Base-by-base conservation (phyloP, 2,797 vertebrate species). In the Spinus olivaceus region DNA sequence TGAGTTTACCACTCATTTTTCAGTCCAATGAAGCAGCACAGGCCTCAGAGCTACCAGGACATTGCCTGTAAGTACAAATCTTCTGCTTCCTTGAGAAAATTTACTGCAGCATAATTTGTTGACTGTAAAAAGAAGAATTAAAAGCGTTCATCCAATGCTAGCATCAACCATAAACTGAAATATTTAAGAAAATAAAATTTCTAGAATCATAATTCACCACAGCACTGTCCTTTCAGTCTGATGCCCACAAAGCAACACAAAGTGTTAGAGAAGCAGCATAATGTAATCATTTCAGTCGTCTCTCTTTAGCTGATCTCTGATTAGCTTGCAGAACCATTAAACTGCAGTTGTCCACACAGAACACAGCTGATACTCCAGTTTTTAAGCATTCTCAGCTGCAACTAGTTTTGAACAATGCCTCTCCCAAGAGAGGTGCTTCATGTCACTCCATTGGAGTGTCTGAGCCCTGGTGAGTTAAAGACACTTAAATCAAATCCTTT, bases 321-420 rank as follows among this genome's bases (percentile, higher is more conserved):
- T 96, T 93, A 86, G 96, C 93, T 96, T 97, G 96, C 96, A 96
- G 97, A 96, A 93, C 59, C 94, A 96, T 97, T 97, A 97, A 95
- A 66, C 47, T 79, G 33, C 39, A 88, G 37, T 65, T 85, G 78
- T 54, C 77, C 64, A 27, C 7, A 25, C 53, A 91, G 79, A 96
- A 83, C 69, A 79, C 64, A 90, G 81, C 83, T 85, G 94, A 81
- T 65, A 61, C 86, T 56, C 63, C 11, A 30, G 12, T 81, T 95
- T 93, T 91, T 74, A 78, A 79, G 71, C 51, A 54, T 91, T 82
- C 85, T 92, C 92, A 92, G 88, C 91, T 96, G 83, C 60, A 73
- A 83, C 39, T 37, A 9, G 65, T 96, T 96, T 81, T 81, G 84
- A 94, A 83, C n/a, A 15, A 42, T 65, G 67, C 23, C 81, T 79